Percentiles rank a stretch among this genome's conserved stretches.
These are phyloP conservation scores for Pelochelys cantorii DNA, from an alignment of 2,797 vertebrate genomes.

Conservation along the genomic window DNA sequence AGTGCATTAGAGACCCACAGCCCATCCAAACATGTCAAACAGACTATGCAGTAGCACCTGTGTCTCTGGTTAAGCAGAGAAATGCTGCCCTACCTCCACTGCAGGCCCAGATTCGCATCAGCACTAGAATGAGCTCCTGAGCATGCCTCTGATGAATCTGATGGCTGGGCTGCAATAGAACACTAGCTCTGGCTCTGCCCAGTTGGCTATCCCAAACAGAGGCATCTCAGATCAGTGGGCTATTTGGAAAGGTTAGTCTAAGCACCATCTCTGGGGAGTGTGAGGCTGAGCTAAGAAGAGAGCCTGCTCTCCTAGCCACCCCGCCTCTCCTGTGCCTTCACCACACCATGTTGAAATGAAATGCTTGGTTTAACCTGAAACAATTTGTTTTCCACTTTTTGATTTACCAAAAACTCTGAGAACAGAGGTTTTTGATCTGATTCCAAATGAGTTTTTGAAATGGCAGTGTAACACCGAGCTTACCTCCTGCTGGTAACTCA, in stretches of 20 bases:
- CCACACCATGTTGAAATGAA: neutral
- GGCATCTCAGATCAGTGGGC: neutral
- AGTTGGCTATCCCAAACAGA: neutral
- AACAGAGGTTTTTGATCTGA: too few species aligned
- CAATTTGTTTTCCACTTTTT: neutral
- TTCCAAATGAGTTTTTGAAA: too few species aligned
- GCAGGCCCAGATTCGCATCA: neutral
- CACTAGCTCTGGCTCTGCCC: neutral
- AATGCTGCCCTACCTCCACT: neutral
- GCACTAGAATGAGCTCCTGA: neutral
- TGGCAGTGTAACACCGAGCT: too few species aligned
- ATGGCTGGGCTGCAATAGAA: neutral
- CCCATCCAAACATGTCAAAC: neutral
- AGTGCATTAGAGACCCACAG: fast-evolving
- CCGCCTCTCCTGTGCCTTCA: neutral
- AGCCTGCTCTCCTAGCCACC: neutral
- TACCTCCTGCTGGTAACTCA: too few species aligned
- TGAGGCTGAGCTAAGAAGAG: neutral
- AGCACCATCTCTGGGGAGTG: neutral
- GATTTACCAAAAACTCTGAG: neutral
- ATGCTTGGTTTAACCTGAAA: neutral
- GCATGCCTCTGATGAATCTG: neutral
- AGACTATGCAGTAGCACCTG: neutral
- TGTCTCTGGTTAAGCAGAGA: neutral
- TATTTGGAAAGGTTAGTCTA: neutral